Evolutionary conservation across 2,113 vertebrate genomes (phyloP).

Genomic region (Psittacula cyanocephala): DNA sequence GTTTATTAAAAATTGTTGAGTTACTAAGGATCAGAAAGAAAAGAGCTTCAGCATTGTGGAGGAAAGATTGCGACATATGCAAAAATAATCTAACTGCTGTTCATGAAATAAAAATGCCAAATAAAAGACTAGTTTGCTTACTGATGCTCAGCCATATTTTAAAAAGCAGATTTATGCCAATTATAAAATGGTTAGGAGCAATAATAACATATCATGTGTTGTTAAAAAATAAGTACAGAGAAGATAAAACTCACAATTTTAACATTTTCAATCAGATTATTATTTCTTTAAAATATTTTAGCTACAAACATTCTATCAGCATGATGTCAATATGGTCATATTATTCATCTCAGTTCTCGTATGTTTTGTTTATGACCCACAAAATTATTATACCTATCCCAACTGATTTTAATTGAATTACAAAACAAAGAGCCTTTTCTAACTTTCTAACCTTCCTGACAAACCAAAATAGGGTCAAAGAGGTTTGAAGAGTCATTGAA

Average conservation of each 20-base stretch:
- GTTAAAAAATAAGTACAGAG: not conserved
- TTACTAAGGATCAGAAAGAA: not conserved
- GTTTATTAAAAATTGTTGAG: not conserved
- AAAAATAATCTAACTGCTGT: not conserved
- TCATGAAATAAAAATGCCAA: not conserved
- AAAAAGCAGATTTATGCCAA: not conserved
- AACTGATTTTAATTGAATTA: slow-evolving; percentile 52
- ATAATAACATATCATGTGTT: not conserved
- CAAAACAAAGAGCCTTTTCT: slow-evolving; percentile 13
- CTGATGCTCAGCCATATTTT: not conserved
- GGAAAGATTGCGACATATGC: not conserved
- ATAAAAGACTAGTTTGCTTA: not conserved
- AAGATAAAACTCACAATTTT: not conserved
- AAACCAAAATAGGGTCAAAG: slow-evolving; percentile 36
- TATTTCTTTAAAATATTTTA: slow-evolving; percentile 29
- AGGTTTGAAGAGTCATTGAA: slow-evolving; percentile 28
- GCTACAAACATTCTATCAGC: not conserved
- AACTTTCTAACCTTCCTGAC: slow-evolving; percentile 49
- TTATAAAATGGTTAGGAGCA: not conserved
- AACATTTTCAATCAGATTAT: not conserved
- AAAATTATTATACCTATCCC: slow-evolving; percentile 21
- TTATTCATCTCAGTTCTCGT: not conserved
- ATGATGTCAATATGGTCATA: not conserved
- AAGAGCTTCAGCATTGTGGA: not conserved
- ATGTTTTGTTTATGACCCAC: slow-evolving; percentile 16